Evolutionary conservation across 2,888 invertebrate genomes (phyloP), one percentile per base, ranked within the genome.

Genomic region (Dorcus parallelipipedus): DNA sequence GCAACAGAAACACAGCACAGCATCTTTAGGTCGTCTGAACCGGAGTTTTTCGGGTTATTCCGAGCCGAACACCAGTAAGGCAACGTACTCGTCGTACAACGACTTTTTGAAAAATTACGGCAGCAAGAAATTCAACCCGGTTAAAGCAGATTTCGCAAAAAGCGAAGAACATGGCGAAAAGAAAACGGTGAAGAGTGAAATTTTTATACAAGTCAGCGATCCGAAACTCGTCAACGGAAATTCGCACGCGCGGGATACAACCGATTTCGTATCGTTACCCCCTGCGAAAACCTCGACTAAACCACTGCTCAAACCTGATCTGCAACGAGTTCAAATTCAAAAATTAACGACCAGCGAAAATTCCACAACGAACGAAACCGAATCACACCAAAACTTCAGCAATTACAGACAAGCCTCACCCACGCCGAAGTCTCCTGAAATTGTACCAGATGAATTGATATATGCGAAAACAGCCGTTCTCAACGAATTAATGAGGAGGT

Each of bases 71-170:
- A 50, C 50, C 20, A 8, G 9, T 9, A 49, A 49, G n/a, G 9
- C 49, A 1, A 58, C 60, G n/a, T 76, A 75, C 63, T 74, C 71
- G 58, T 73, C 74, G 50, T 76, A 76, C 63, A 70, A 73, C 39
- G 71, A 69, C 42, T 76, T 75, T 64, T 63, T 76, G 60, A 72
- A 68, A 48, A 69, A 62, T 54, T 76, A 75, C 62, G 71, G 67
- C 38, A 68, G 64, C 43, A 67, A 65, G 33, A 72, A 67, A 63
- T 69, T 33, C 54, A 56, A 48, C 17, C 33, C 50, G 14, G 56
- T 57, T 14, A 54, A 39, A 38, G 45, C 47, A 23, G 50, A 52
- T 17, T 14, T 56, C 4, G 48, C 50, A 9, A 49, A 54, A 48
- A 7, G 26, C 7, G 26, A 33, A 33, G 55, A 51, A 41, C 47